A percentile compares a stretch with the other conserved stretches of the same genome.
Conservation (phyloP, 2,113 vertebrate genomes). For the Eulacestoma nigropectus region DNA sequence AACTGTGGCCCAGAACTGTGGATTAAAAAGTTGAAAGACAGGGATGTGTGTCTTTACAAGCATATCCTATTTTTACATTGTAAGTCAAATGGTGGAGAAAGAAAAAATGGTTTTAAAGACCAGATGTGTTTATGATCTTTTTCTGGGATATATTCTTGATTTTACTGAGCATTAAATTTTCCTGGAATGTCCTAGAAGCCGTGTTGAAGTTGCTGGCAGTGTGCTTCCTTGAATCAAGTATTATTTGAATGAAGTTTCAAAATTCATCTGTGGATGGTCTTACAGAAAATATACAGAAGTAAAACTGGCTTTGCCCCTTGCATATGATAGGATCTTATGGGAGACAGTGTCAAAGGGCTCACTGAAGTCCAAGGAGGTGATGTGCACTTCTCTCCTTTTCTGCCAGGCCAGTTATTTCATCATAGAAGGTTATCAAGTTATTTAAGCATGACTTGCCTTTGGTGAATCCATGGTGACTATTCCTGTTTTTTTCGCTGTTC, state of each 20-base stretch:
- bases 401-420: background rate
- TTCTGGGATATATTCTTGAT: background rate
- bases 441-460: background rate
- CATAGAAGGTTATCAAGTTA: background rate
- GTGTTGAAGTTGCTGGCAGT: background rate
- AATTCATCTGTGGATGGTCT: background rate
- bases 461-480: background rate
- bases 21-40: background rate
- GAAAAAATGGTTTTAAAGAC: background rate
- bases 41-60: background rate
- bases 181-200: background rate
- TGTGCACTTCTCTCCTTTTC: fast-evolving
- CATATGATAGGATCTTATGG: background rate
- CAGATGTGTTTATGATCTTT: background rate
- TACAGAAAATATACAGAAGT: background rate
- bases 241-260: background rate
- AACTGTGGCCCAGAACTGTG: background rate
- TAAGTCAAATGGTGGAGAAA: background rate
- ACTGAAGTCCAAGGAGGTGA: background rate
- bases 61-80: background rate
- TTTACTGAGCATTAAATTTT: background rate
- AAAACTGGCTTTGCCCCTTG: background rate
- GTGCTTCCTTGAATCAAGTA: background rate
- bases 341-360: background rate
- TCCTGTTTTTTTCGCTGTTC: background rate